phyloP scores from a whole-genome alignment of 2,888 invertebrate species.

The Stictocephala bisonia region DNA sequence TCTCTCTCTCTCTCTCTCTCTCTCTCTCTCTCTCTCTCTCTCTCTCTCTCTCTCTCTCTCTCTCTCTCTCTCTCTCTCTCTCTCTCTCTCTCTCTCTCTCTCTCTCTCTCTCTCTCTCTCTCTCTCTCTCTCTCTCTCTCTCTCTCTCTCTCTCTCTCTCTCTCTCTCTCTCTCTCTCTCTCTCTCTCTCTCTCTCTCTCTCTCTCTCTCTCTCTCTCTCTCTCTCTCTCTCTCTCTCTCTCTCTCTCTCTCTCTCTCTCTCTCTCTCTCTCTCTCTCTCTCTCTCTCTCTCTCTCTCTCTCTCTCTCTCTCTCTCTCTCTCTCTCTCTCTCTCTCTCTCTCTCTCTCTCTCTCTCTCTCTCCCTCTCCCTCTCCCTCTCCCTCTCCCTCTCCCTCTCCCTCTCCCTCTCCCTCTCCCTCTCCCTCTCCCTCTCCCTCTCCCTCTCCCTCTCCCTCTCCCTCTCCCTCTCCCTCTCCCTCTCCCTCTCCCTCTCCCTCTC shows the following conservation, averaged over 20 bases:
- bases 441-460: not conserved
- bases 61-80: conserved; percentile 32
- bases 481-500: not conserved
- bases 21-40: too few relatives aligned
- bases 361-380: not conserved
- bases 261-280: conserved; percentile 38
- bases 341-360: not conserved
- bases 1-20: too few relatives aligned
- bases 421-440: not conserved
- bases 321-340: not conserved
- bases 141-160: conserved; percentile 35
- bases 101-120: conserved; percentile 33
- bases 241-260: conserved; percentile 39
- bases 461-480: not conserved
- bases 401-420: not conserved
- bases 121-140: conserved; percentile 32
- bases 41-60: too few relatives aligned
- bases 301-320: not conserved
- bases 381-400: not conserved
- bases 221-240: conserved; percentile 40
- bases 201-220: conserved; percentile 45
- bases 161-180: conserved; percentile 31
- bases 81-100: conserved; percentile 38
- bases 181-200: conserved; percentile 39
- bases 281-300: too few relatives aligned